Percentiles rank a stretch among this genome's conserved stretches.
These are phyloP conservation scores for Parochlus steinenii DNA, from an alignment of 2,888 invertebrate species.

Conservation along the genomic window DNA sequence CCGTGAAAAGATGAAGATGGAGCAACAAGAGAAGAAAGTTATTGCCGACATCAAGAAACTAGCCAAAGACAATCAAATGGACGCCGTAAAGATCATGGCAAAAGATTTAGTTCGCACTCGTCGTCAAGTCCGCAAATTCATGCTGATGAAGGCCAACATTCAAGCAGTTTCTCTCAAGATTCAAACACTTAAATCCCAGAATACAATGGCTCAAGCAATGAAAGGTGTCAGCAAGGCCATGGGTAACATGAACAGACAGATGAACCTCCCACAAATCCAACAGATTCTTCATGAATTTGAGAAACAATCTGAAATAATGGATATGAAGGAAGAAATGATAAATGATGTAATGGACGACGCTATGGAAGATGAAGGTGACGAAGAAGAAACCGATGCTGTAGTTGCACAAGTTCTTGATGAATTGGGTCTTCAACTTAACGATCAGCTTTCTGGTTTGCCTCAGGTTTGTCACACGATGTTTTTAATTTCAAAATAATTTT, in stretches of 20 bases:
- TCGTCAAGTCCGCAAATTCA: constrained; percentile 92
- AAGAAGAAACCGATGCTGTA: constrained; percentile 93
- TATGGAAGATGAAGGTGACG: constrained; percentile 96
- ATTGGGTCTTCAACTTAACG: constrained; percentile 85
- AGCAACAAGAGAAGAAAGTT: constrained; percentile 97
- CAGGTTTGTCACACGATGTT: constrained; percentile 14
- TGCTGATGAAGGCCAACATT: constrained; percentile 98
- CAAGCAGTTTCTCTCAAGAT: constrained; percentile 96
- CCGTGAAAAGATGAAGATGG: constrained; percentile 86
- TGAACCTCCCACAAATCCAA: constrained; percentile 98
- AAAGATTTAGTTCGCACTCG: constrained; percentile 94
- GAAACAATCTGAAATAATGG: constrained; percentile 99
- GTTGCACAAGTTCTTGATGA: constrained; percentile 95
- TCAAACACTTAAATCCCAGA: constrained; percentile 93
- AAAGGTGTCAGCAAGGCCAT: constrained; percentile 96
- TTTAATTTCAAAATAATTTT: neutral
- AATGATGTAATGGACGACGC: constrained; percentile 99
- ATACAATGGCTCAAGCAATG: constrained; percentile 99
- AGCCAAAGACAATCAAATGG: constrained; percentile 99
- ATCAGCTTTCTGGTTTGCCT: constrained; percentile 81
- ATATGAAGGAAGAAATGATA: constrained; percentile 99
- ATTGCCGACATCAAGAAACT: constrained; percentile 97
- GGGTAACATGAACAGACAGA: constrained; percentile 92
- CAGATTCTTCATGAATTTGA: constrained; percentile 95
- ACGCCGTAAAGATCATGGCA: constrained; percentile 99